These are phyloP conservation scores for Circaetus gallicus DNA, from an alignment of 2,113 vertebrate genomes.

Conservation along the genomic window DNA sequence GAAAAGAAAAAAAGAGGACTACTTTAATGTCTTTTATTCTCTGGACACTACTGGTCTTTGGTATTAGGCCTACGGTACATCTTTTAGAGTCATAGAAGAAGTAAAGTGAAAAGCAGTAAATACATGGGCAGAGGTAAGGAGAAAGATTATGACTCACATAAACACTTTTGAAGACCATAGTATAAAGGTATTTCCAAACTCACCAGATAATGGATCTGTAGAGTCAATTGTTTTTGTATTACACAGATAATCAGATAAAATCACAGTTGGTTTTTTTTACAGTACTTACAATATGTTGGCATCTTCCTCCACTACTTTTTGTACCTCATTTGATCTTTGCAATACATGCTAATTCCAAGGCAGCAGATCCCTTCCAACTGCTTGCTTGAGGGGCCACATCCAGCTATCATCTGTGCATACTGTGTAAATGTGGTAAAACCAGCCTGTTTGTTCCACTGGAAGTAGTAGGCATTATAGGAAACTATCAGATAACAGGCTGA, in stretches of 20 bases:
- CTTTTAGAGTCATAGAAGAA: background rate
- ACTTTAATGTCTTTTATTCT: background rate
- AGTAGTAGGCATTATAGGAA: background rate
- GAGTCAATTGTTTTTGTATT: background rate
- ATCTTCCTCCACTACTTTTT: background rate
- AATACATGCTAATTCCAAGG: background rate
- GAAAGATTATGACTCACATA: background rate
- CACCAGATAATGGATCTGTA: background rate
- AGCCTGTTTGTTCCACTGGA: background rate
- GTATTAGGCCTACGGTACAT: background rate
- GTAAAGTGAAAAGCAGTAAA: background rate
- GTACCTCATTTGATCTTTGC: background rate
- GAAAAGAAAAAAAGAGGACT: background rate
- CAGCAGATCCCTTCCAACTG: background rate
- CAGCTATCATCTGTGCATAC: background rate
- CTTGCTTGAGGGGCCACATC: background rate
- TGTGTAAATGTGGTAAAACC: background rate
- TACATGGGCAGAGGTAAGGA: background rate
- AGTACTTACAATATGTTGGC: background rate
- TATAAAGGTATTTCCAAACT: background rate
- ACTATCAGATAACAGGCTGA: background rate
- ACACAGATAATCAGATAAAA: background rate
- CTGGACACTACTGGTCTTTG: background rate
- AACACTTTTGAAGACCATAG: background rate
- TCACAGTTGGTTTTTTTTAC: background rate